phyloP scores from a whole-genome alignment of 2,113 vertebrate genomes.

The Prionailurus bengalensis region DNA sequence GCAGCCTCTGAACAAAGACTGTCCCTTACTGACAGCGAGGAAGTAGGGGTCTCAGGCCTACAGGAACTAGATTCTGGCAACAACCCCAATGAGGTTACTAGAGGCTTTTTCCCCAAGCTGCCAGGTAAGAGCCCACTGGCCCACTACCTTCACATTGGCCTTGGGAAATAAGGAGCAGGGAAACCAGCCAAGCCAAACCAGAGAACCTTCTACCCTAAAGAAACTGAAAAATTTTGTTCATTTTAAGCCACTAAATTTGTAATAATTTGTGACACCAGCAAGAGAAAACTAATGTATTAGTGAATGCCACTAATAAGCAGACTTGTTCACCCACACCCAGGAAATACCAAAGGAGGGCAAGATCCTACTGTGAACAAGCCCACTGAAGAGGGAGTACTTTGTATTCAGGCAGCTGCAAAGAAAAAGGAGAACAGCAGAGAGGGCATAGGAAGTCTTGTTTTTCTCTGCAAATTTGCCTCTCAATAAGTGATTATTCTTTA shows the following conservation, averaged over 20 bases:
- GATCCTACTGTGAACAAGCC: neutral
- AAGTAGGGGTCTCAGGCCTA: neutral
- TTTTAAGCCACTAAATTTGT: neutral
- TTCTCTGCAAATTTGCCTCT: neutral
- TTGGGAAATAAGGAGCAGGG: neutral
- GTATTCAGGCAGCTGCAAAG: neutral
- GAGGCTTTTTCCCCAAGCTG: neutral
- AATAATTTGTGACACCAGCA: neutral
- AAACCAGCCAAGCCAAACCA: neutral
- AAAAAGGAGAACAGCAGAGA: neutral
- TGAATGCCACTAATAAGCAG: neutral
- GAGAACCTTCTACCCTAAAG: neutral
- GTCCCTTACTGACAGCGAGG: neutral
- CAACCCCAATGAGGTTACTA: neutral
- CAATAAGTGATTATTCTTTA: neutral
- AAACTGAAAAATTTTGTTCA: neutral
- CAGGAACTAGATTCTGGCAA: neutral
- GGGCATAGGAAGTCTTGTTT: neutral
- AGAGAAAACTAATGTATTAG: neutral
- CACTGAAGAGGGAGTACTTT: rapidly evolving
- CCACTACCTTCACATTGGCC: neutral
- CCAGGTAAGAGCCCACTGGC: neutral
- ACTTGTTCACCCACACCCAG: neutral
- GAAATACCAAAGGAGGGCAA: neutral
- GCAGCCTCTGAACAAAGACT: neutral